Evolutionary conservation across 2,797 vertebrate genomes (phyloP).

Genomic region (Sebastes glaucus): DNA sequence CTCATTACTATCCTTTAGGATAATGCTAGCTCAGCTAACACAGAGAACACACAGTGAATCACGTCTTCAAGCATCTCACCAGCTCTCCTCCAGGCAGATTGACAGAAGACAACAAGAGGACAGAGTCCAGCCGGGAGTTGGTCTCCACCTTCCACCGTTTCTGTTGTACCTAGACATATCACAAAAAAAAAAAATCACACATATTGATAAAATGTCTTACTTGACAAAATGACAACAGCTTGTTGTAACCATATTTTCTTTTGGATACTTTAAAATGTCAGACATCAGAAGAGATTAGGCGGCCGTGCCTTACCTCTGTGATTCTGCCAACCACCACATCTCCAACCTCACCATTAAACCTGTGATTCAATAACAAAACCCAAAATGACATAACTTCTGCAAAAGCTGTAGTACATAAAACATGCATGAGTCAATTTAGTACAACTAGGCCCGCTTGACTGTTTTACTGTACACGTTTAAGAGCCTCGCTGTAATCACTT

Average conservation of each 20-base stretch:
- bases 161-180: slow-evolving; percentile 90
- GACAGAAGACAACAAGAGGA: slow-evolving; percentile 92
- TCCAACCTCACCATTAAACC: slow-evolving; percentile 98
- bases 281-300: background rate
- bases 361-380: slow-evolving; percentile 56
- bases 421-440: background rate
- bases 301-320: slow-evolving; percentile 86
- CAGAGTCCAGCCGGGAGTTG: slow-evolving; percentile 93
- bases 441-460: background rate
- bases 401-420: background rate
- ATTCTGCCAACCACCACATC: slow-evolving; percentile 96
- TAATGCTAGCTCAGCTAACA: background rate
- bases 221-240: background rate
- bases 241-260: background rate
- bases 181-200: background rate
- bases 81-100: slow-evolving; percentile 97
- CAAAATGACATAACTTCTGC: background rate
- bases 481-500: background rate
- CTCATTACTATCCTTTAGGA: background rate
- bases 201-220: background rate
- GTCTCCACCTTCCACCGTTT: slow-evolving; percentile 99
- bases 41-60: background rate
- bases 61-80: slow-evolving; percentile 79
- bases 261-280: background rate
- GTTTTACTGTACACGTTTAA: background rate